A percentile compares a stretch with the other conserved stretches of the same genome.
Conservation (phyloP, 2,888 invertebrate species). For the Stomorhina lunata region DNA sequence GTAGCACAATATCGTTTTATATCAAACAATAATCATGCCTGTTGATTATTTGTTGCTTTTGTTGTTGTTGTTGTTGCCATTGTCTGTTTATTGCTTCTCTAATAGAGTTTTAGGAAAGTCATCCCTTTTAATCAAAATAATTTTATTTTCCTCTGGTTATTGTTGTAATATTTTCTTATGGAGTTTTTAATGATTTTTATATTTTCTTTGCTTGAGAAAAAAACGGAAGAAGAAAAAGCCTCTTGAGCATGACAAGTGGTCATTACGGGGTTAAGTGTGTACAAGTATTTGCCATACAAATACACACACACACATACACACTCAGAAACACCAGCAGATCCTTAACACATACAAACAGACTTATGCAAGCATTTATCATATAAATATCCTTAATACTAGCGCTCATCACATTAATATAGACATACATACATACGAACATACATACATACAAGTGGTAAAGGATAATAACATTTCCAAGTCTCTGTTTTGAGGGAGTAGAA, state of each 20-base stretch:
- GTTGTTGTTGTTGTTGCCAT: not conserved
- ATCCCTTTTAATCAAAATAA: constrained; percentile 45
- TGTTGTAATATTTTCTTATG: constrained; percentile 35
- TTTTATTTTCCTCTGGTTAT: constrained; percentile 19
- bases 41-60: too few relatives aligned
- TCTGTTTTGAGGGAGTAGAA: constrained; percentile 17
- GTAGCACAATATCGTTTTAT: not conserved
- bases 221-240: too few relatives aligned
- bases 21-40: constrained; percentile 27
- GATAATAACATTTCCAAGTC: constrained; percentile 15
- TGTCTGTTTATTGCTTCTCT: constrained; percentile 9
- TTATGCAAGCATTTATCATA: not conserved
- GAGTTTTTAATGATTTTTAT: constrained; percentile 48
- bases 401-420: not conserved
- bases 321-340: not conserved
- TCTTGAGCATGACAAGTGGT: constrained; percentile 53
- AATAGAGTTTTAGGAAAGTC: constrained; percentile 6
- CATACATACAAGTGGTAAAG: constrained; percentile 1
- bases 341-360: not conserved
- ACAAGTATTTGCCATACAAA: constrained; percentile 4
- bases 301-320: constrained; percentile 2
- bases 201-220: constrained; percentile 10
- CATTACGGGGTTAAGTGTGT: constrained; percentile 46
- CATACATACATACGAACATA: not conserved
- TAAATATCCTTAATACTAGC: not conserved